Evolutionary conservation across 2,113 vertebrate species (phyloP).

Genomic region (Rattus rattus): DNA sequence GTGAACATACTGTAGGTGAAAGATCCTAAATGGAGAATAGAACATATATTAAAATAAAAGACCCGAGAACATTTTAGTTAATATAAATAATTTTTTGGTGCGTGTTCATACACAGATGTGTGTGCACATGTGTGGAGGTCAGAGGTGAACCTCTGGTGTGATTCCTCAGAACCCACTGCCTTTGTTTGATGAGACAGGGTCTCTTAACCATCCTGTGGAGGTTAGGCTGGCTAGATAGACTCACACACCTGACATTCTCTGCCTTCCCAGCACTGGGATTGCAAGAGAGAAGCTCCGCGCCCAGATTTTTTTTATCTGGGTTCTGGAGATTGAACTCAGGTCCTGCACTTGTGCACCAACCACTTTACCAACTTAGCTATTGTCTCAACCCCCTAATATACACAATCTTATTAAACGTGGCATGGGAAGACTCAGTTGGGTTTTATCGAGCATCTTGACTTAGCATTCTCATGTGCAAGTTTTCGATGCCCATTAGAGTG

Average conservation of each 20-base stretch:
- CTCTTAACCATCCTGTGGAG: too few species aligned
- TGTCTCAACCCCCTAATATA: too few species aligned
- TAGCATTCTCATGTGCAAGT: conserved; percentile 59
- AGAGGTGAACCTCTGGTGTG: not conserved
- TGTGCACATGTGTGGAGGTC: not conserved
- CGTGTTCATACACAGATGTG: not conserved
- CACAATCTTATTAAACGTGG: conserved; percentile 40
- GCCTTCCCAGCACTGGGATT: not conserved
- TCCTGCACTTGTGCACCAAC: not conserved
- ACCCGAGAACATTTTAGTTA: conserved; percentile 59
- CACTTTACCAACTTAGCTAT: not conserved
- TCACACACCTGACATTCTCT: not conserved
- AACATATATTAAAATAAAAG: conserved; percentile 32
- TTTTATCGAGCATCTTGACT: conserved; percentile 64
- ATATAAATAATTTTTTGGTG: not conserved
- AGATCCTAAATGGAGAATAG: conserved; percentile 8
- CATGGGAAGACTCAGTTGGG: conserved; percentile 44
- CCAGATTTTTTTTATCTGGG: not conserved
- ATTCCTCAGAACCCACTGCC: not conserved
- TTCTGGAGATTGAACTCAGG: not conserved
- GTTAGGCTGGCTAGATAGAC: not conserved
- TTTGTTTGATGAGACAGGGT: not conserved
- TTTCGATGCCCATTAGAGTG: conserved; percentile 64
- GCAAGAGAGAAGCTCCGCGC: not conserved
- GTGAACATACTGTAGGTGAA: not conserved